Evolutionary conservation across 2,113 vertebrate species (phyloP), one percentile per base, ranked within the genome.

Genomic region (Heloderma charlesbogerti): DNA sequence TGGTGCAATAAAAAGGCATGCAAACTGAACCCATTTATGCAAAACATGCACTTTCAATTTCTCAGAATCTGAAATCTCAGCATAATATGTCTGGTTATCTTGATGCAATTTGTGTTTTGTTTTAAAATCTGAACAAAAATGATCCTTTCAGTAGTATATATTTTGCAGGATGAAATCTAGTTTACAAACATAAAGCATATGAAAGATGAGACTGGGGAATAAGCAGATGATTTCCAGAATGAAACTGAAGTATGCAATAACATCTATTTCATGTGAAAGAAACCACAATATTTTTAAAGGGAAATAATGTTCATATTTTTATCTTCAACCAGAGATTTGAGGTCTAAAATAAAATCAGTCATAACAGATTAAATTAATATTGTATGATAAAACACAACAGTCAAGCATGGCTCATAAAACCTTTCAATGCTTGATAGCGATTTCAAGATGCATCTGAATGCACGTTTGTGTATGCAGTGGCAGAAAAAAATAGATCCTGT

Each of bases 331-430:
- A 60, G 54, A 60, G 54, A 27, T 83, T 60, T 83, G n/a, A 63
- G 74, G 20, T 83, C 81, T 83, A 82, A 82, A 82, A 37, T 51
- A 51, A 88, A 88, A 69, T 80, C 31, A 81, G 37, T 80, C 80
- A 75, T 79, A 88, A 88, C 29, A 66, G 40, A 15, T 22, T 80
- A 51, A 80, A 45, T 54, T 25, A 79, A 88, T 81, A 81, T 54
- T 66, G 40, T 18, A 81, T 6, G 25, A 80, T 79, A 79, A 63
- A 84, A 88, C 16, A 27, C 34, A 34, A 48, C 57, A 63, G 2
- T 25, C 43, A 63, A 79, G 43, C 63, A 80, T 81, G 66, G 31
- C 1, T 51, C 45, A 69, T 51, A 67, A 25, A 75, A 31, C 9
- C n/a, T 75, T 72, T 74, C n/a, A 87, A 54, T 75, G 85, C n/a